A percentile compares a stretch with the other conserved stretches of the same genome.
phyloP scores from a whole-genome alignment of 2,888 invertebrate genomes.

The Chrysomela aeneicollis region DNA sequence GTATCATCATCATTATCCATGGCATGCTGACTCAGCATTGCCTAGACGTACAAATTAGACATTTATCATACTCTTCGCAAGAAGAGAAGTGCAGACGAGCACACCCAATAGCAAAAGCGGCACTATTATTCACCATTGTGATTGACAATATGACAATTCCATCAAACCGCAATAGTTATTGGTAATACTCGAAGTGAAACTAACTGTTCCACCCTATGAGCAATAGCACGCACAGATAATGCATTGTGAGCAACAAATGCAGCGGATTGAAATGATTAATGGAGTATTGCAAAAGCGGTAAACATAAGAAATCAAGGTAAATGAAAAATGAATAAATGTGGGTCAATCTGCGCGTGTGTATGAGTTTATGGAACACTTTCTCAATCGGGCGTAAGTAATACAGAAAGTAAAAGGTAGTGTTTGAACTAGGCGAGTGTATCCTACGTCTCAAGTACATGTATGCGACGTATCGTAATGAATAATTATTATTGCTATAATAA shows the following conservation, averaged over 20 bases:
- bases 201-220: constrained; percentile 9
- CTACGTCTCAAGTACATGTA: constrained; percentile 19
- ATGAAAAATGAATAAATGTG: constrained; percentile 27
- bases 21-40: background rate
- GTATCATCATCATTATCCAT: background rate
- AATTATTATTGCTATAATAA: constrained; percentile 14
- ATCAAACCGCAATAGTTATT: background rate
- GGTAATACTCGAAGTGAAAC: constrained; percentile 6
- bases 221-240: constrained; percentile 7
- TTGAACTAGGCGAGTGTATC: constrained; percentile 20
- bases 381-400: constrained; percentile 24
- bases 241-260: constrained; percentile 15
- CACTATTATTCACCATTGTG: background rate
- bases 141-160: background rate
- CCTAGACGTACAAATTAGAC: background rate
- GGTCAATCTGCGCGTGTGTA: constrained; percentile 17
- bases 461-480: constrained; percentile 4
- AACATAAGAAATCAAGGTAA: constrained; percentile 26
- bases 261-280: constrained; percentile 19
- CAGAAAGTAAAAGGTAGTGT: constrained; percentile 28
- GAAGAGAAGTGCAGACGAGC: background rate
- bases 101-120: background rate
- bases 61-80: background rate
- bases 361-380: constrained; percentile 21
- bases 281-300: constrained; percentile 24